phyloP scores from a whole-genome alignment of 2,797 vertebrate genomes.

The Champsocephalus gunnari region DNA sequence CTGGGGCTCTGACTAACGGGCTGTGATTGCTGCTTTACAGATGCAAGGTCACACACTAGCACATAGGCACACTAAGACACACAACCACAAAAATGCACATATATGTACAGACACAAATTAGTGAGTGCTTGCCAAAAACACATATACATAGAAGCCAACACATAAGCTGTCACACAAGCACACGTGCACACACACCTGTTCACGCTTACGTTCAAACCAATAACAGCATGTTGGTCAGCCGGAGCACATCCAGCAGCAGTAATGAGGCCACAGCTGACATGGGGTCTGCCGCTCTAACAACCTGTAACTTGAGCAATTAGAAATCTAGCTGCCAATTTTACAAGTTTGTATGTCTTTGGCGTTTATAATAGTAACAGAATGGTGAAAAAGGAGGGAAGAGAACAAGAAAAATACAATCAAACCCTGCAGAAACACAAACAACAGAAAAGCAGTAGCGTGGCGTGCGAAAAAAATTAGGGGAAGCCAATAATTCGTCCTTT shows the following conservation, averaged over 20 bases:
- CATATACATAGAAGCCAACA: constrained; percentile 25
- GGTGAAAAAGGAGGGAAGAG: constrained; percentile 2
- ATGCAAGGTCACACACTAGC: constrained; percentile 46
- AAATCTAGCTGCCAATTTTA: constrained; percentile 42
- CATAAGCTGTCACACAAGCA: constrained; percentile 27
- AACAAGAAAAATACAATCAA: constrained; percentile 1
- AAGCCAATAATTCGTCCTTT: no score
- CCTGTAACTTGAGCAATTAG: constrained; percentile 57
- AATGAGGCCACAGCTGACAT: constrained; percentile 52
- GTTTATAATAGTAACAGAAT: constrained; percentile 12
- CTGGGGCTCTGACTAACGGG: constrained; percentile 32
- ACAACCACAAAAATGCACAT: constrained; percentile 28
- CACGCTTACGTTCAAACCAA: constrained; percentile 28
- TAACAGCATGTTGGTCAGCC: constrained; percentile 44
- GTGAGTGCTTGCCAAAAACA: constrained; percentile 27
- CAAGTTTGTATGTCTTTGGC: constrained; percentile 8
- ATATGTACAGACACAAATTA: constrained; percentile 27
- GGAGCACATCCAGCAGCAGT: constrained; percentile 45
- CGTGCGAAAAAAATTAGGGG: no score
- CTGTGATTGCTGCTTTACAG: constrained; percentile 36
- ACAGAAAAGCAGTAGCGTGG: background rate
- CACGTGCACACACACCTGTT: constrained; percentile 32
- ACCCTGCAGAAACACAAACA: constrained; percentile 16
- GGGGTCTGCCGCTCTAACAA: constrained; percentile 51
- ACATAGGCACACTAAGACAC: constrained; percentile 3